phyloP scores from a whole-genome alignment of 2,797 vertebrate genomes.

The Hozukius guyotensis region DNA sequence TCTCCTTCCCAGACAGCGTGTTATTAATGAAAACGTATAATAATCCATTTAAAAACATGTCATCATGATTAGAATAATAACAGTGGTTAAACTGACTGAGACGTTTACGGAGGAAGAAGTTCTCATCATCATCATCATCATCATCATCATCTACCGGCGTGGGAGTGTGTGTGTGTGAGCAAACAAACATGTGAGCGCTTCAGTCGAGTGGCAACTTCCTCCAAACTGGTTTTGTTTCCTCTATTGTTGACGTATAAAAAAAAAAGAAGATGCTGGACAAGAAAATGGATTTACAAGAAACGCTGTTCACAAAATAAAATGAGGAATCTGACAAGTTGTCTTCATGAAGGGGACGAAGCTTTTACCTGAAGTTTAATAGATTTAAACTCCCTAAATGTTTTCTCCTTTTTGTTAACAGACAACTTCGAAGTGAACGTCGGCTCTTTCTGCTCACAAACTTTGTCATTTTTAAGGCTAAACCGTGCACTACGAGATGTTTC shows the following conservation, averaged over 20 bases:
- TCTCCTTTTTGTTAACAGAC: neutral
- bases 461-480: too few relatives aligned
- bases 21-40: conserved; percentile 82
- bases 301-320: neutral
- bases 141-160: conserved; percentile 19
- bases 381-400: neutral
- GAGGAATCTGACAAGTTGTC: conserved; percentile 16
- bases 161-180: conserved; percentile 39
- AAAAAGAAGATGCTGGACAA: conserved; percentile 32
- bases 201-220: conserved; percentile 39
- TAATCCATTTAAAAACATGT: conserved; percentile 83
- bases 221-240: conserved; percentile 47
- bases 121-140: conserved; percentile 39
- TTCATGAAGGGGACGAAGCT: neutral
- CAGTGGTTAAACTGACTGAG: conserved; percentile 75
- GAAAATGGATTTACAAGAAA: conserved; percentile 19
- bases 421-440: too few relatives aligned
- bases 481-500: too few relatives aligned
- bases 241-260: conserved; percentile 52
- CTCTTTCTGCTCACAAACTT: too few relatives aligned
- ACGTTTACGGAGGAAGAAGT: conserved; percentile 59
- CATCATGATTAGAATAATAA: conserved; percentile 82
- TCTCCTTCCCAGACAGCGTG: conserved; percentile 68
- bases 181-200: conserved; percentile 53
- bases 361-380: neutral